Evolutionary conservation across 2,888 invertebrate genomes (phyloP), one percentile per base, ranked within the genome.

Genomic region (Polyommatus iphigenia): DNA sequence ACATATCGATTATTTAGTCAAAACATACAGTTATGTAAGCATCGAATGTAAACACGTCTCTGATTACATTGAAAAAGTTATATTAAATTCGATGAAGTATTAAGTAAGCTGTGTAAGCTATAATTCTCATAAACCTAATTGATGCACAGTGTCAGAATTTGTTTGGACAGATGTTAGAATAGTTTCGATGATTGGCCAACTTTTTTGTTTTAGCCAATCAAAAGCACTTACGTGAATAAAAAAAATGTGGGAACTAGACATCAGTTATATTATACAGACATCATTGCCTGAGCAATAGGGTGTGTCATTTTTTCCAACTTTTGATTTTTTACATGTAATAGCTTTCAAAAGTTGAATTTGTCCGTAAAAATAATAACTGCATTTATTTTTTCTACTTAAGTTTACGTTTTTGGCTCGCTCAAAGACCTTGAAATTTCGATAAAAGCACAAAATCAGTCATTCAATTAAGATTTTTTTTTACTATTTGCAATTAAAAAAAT

Each of bases 1-100:
- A 67, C 67, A 32, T 67, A 67, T 32, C 6, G 67, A 67, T 67
- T 67, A 67, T 13, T 59, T 29, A 62, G 29, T 32, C 29, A 32
- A 67, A 67, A 67, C 67, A 67, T 29, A 67, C 15, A 67, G 67
- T 67, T 67, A 29, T 67, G 67, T 67, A 67, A 67, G 32, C 29
- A 67, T 67, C 29, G 29, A 67, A 13, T 15, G 29, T 29, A 67
- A 67, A 67, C 32, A 67, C 15, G 5, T 67, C 29, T 67, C 24
- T 1, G 10, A 18, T 29, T 67, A 15, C 67, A 32, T 4, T 15
- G 29, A 67, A 67, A 67, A 67, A 6, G 67, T 29, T 67, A 67
- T 67, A 67, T 29, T 32, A 67, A 32, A 67, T 67, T 67, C 4
- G 29, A 29, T 29, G 18, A 29, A 29, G 29, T 24, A 24, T 24